Base-by-base conservation (phyloP, 1,140 invertebrate species). In the Ganaspis sp. region DNA sequence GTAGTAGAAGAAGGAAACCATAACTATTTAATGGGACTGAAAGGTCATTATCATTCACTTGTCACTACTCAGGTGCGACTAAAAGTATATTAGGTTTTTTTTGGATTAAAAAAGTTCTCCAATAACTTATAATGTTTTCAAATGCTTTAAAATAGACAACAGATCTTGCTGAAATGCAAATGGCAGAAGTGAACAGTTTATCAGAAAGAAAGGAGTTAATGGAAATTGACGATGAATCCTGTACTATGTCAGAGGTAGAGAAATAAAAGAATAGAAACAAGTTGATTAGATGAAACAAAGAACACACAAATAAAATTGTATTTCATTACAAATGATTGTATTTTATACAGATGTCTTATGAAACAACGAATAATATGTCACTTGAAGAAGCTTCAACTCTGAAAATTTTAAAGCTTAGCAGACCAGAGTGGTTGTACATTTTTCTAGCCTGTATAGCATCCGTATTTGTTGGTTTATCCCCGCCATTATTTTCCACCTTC, bases 401-500 rank as follows among this genome's bases (percentile, higher is more conserved):
- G 54, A 81, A 93, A 75, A 92, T 97, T 17, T 82, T 97, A 9
- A 91, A 90, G 78, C 87, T 95, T 34, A 97, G 96, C 87, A 83
- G 87, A 12, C 93, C 94, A 0, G 96, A 97, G 88, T 96, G 95
- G 95, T 91, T 91, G 15, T 93, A 93, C 23, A 92, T 97, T n/a
- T 78, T 93, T 2, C 74, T 94, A 0, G 96, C 95, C 2, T 93
- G 94, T 75, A 71, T 96, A 0, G 93, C 93, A 9, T 94, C 95
- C 0, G 78, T 94, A 0, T 84, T 96, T 12, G 94, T 93, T 81
- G 96, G 97, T 6, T 92, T 92, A 69, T 92, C 94, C 45, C 95
- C 96, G 91, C 96, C 96, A 1, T 83, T 94, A 0, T 95, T 96
- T 87, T 95, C 96, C 0, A 90, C 97, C 69, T 90, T 97, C n/a